Percentiles rank a stretch among this genome's conserved stretches.
Evolutionary conservation across 1,140 invertebrate species (phyloP).

Genomic region (Brachystomella parvula): DNA sequence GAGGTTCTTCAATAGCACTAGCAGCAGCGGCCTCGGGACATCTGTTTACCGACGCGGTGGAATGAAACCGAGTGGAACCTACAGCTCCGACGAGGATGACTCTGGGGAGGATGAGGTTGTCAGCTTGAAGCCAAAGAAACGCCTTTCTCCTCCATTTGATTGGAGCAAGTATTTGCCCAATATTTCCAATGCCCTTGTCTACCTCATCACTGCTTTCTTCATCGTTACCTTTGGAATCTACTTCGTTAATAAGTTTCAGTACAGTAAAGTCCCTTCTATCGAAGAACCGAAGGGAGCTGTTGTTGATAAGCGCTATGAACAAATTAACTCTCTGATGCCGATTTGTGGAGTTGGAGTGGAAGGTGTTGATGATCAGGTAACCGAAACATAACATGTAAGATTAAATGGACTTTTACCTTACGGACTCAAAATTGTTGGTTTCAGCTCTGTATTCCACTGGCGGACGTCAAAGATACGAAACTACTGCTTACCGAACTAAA

Average conservation of each 20-base stretch:
- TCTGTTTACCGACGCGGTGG: neutral
- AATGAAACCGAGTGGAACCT: neutral
- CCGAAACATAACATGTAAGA: neutral
- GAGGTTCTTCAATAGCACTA: neutral
- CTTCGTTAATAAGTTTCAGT: neutral
- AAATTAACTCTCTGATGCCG: neutral
- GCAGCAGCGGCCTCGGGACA: neutral
- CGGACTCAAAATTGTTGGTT: too few species aligned
- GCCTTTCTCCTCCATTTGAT: neutral
- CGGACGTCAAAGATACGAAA: conserved; percentile 7
- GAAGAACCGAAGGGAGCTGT: neutral
- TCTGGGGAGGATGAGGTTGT: neutral
- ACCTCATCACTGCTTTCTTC: conserved; percentile 4
- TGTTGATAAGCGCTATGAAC: neutral
- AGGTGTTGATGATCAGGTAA: neutral
- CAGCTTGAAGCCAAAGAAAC: neutral
- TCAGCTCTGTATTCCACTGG: conserved; percentile 15
- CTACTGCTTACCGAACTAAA: conserved; percentile 11
- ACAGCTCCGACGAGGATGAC: conserved; percentile 4
- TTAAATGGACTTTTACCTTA: neutral
- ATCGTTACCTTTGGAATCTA: neutral
- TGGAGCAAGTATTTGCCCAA: neutral
- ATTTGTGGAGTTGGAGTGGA: neutral
- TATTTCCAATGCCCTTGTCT: conserved; percentile 1
- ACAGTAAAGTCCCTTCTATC: neutral